Base-by-base conservation (phyloP, 2,888 invertebrate species). In the Drosophila melanocephala region DNA sequence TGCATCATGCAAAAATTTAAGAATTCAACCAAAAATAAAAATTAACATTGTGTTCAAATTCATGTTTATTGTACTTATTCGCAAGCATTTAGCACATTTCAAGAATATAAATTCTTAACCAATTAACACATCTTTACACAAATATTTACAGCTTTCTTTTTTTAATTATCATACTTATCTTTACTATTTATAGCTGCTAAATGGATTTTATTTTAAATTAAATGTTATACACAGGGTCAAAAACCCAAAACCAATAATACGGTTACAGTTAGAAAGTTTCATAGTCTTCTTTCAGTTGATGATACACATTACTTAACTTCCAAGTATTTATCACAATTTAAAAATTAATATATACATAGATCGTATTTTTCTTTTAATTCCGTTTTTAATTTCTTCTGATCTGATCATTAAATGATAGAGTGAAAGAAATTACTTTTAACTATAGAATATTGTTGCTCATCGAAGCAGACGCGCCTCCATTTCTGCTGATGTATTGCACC, bases 61-160 rank as follows among this genome's bases (percentile, higher is more conserved):
- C 26, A 51, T 28, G 51, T 35, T 55, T 33, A 22, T 26, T 22
- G 22, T 9, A 35, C 26, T 22, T 32, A 22, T 33, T 14, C 3
- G n/a, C n/a, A 12, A n/a, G 12, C 10, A 26, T 32, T 63, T 63
- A 59, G 16, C 30, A 62, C 16, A 28, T 51, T 62, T 44, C 52
- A 16, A 30, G 26, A 35, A 67, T 55, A 53, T 44, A 0, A 22
- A 33, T 22, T 39, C 50, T 28, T 14, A 32, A 30, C 12, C 47
- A n/a, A 32, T 62, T 74, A 44, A 28, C 58, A 58, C 52, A 33
- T 68, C 14, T 7, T 33, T 55, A 22, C 32, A 30, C 7, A 30
- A n/a, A 22, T 35, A 47, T 33, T 32, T 42, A 26, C 55, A 14
- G 33, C 6, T 30, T 30, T 35, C 12, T 44, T 19, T 60, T 53